A percentile compares a stretch with the other conserved stretches of the same genome.
phyloP scores from a whole-genome alignment of 2,797 vertebrate species.

The Bradypodion pumilum region DNA sequence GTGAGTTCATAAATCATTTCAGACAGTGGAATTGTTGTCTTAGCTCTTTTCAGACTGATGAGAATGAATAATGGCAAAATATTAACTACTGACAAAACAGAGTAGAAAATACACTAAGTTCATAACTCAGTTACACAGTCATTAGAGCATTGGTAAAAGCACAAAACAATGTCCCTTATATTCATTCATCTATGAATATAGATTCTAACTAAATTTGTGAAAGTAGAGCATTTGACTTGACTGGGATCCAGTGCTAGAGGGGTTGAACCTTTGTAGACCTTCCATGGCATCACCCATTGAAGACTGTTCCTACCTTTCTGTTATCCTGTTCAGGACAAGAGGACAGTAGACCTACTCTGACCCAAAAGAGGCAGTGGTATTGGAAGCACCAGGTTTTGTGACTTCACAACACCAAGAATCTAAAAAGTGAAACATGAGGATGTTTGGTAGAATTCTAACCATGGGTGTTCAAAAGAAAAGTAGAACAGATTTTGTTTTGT shows the following conservation, averaged over 20 bases:
- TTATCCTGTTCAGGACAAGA: too few species aligned
- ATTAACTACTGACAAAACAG: constrained; percentile 42
- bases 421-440: not conserved
- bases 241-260: too few species aligned
- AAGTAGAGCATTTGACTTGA: too few species aligned
- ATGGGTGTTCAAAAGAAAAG: not conserved
- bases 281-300: too few species aligned
- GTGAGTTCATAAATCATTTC: constrained; percentile 80
- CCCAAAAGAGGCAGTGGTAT: too few species aligned
- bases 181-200: constrained; percentile 27
- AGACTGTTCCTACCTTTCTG: too few species aligned
- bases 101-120: constrained; percentile 16
- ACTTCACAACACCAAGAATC: not conserved
- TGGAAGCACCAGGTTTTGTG: too few species aligned
- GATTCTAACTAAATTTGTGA: not conserved
- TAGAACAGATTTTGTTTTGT: too few species aligned
- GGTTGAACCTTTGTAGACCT: too few species aligned
- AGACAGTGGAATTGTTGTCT: constrained; percentile 64
- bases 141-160: constrained; percentile 31
- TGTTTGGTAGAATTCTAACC: not conserved
- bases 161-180: constrained; percentile 36
- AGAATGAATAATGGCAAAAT: constrained; percentile 61
- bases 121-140: constrained; percentile 15
- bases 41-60: constrained; percentile 57
- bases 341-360: too few species aligned